Evolutionary conservation across 37 sponge, comb jelly and placozoan genomes (phyloP), one percentile per base, ranked within the genome.

Genomic region (Sycon ciliatum): DNA sequence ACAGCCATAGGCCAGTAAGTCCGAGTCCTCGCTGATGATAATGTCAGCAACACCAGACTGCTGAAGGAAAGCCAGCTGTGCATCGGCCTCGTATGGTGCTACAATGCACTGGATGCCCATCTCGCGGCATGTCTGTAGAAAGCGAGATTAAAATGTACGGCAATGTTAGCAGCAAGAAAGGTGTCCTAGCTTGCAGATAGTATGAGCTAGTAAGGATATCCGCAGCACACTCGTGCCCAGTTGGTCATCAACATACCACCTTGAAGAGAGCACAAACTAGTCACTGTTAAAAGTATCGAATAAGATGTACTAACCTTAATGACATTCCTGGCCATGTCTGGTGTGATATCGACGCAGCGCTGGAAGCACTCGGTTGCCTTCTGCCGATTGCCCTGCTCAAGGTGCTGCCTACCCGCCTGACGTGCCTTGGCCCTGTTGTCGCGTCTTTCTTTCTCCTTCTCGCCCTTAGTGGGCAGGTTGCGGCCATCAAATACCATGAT

Each of bases 21-120:
- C 99, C 49, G 93, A 92, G 69, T 96, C 99, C 70, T 95, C 97
- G 18, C 86, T 95, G 38, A 95, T 92, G 36, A 92, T 83, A 6
- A 89, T 32, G 54, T 96, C 85, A 0, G 78, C 93, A 37, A 92
- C 65, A 0, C 79, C 87, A 32, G 77, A 60, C 61, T 79, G 85
- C 3, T 56, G 33, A 36, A 96, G 78, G 68, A 82, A 96, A 32
- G 99, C 90, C 31, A 96, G 80, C 65, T 96, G 99, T 20, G 99
- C 86, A 34, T 96, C 99, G 26, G 99, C 99, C 66, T 96, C 99
- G 38, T 89, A 96, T 0, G 99, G 99, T 7, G 99, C 93, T 37
- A 96, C 99, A 37, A 96, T 84, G 42, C 86, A 84, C 74, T 92
- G 86, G 27, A 95, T 82, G 9, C 83, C 85, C 40, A 75, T 58